Base-by-base conservation (phyloP, 1,140 invertebrate species). In the Bombus soroeensis region DNA sequence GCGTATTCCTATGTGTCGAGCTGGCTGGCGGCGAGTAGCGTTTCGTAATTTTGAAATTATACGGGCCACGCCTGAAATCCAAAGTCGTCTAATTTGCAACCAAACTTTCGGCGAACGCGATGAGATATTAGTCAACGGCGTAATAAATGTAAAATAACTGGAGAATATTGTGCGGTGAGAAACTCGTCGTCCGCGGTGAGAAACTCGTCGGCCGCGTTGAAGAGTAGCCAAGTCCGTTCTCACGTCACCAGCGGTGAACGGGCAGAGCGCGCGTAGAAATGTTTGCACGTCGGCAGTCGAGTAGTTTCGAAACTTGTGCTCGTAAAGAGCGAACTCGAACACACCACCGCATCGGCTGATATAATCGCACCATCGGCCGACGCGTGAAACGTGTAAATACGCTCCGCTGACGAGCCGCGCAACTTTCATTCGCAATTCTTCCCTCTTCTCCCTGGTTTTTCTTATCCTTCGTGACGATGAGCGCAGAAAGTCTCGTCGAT, bases 31-130 rank as follows among this genome's bases (percentile, higher is more conserved):
- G 28, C 74, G 43, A 71, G 18, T 59, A 34, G 74, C 43, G 28
- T 77, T 85, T 66, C 59, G 73, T 70, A 66, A 86, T 74, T 74
- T 47, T 62, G 22, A 34, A 78, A 71, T 78, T 84, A 43, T 75
- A 15, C 12, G 62, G 12, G 22, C 37, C 5, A 32, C 25, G 3
- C 15, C 2, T 2, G 32, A 32, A 53, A 70, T 32, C 12, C 64
- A 6, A 68, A 66, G 25, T 76, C 34, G 81, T 39, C 43, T 34
- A 77, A 83, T 57, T 77, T 57, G 9, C 71, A 2, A 8, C 9
- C 10, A 4, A 75, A 76, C 59, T 66, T 75, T 37, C n/a, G 13
- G 47, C 18, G 47, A 53, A 53, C 47, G 18, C 47, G 47, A 53
- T 22, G 18, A 53, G 47, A 53, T 53, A 37, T 71, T 37, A 59